Conservation (phyloP, 2,888 invertebrate species). For the Drosophila formosana region DNA sequence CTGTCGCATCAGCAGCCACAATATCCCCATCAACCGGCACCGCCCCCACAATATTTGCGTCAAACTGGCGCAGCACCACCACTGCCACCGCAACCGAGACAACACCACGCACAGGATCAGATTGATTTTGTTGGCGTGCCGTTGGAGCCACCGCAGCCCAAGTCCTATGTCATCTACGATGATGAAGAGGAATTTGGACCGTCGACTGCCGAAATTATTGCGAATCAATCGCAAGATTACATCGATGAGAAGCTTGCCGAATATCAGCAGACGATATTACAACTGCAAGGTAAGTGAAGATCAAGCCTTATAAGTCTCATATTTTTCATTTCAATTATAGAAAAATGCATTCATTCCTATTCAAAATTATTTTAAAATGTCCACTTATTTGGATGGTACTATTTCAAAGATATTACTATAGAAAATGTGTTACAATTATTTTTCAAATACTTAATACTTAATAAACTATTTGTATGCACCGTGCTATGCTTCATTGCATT, state of each 20-base stretch:
- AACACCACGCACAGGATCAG: constrained; percentile 83
- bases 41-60: constrained; percentile 81
- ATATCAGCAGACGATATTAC: constrained; percentile 96
- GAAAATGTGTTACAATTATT: no score
- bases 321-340: no score
- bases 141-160: constrained; percentile 90
- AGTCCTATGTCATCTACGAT: constrained; percentile 87
- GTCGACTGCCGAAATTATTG: constrained; percentile 96
- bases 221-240: constrained; percentile 97
- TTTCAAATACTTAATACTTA: no score
- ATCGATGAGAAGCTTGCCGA: constrained; percentile 97
- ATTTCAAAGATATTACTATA: no score
- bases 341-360: no score
- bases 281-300: constrained; percentile 91
- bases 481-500: no score
- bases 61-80: constrained; percentile 75
- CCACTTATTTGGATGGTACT: no score
- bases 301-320: neutral
- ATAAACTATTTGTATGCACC: no score
- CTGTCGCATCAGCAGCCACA: constrained; percentile 77
- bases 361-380: no score
- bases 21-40: constrained; percentile 78
- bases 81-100: constrained; percentile 82
- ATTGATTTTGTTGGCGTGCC: constrained; percentile 89
- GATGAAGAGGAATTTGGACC: constrained; percentile 92